phyloP scores from a whole-genome alignment of 2,113 vertebrate species.

The Otis tarda region DNA sequence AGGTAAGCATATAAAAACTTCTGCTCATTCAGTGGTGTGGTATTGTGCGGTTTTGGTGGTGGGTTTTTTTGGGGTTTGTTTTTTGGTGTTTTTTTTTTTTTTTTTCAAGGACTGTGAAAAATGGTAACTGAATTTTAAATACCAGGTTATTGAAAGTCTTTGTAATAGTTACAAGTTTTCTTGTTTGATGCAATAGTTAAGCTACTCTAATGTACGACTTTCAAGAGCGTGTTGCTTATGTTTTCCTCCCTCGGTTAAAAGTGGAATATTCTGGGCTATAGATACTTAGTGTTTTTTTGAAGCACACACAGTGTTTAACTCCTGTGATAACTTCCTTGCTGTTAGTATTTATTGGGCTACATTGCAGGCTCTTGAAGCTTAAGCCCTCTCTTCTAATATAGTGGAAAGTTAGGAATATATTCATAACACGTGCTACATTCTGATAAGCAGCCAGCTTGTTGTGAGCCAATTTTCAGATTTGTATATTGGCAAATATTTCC shows the following conservation, averaged over 20 bases:
- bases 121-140: background rate
- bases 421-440: background rate
- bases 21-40: fast-evolving
- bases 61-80: too few species aligned
- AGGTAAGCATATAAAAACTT: conserved; percentile 77
- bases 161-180: background rate
- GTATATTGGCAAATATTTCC: background rate
- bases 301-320: background rate
- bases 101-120: background rate
- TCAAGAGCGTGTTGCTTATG: background rate
- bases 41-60: background rate
- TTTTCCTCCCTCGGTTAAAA: background rate
- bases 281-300: background rate
- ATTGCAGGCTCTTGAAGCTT: background rate
- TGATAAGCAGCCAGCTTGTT: background rate
- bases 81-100: too few species aligned
- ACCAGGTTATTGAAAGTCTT: background rate
- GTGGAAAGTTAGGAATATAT: background rate
- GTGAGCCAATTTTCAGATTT: background rate
- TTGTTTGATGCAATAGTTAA: background rate
- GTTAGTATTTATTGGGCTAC: background rate
- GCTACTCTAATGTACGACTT: background rate
- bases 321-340: background rate
- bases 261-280: background rate
- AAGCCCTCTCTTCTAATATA: background rate